Conservation (phyloP, 2,888 invertebrate genomes). For the Xestia xanthographa region DNA sequence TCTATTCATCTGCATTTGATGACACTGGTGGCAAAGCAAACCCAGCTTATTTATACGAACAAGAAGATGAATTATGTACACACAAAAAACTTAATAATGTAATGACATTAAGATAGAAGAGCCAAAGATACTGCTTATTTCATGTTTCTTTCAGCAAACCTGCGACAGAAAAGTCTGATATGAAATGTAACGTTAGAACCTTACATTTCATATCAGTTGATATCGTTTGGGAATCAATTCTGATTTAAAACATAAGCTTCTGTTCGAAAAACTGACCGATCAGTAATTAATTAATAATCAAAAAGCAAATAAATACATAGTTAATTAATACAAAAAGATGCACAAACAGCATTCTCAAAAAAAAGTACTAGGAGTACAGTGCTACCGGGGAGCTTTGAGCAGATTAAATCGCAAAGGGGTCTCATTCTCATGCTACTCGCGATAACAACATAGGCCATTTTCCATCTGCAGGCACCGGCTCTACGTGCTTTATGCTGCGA, state of each 20-base stretch:
- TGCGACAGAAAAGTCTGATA: neutral
- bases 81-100: too few species aligned
- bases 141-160: neutral
- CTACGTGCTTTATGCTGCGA: slow-evolving; percentile 69
- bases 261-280: slow-evolving; percentile 2
- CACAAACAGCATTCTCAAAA: slow-evolving; percentile 66
- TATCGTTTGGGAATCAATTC: neutral
- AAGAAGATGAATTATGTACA: neutral
- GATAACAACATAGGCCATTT: slow-evolving; percentile 76
- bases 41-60: neutral
- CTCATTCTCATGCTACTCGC: slow-evolving; percentile 78
- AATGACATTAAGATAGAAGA: neutral
- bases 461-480: slow-evolving; percentile 70
- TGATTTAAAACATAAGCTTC: neutral
- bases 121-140: neutral
- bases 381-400: slow-evolving; percentile 73
- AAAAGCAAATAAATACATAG: too few species aligned
- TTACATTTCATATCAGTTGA: too few species aligned
- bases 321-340: slow-evolving; percentile 9
- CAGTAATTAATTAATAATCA: too few species aligned
- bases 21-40: neutral
- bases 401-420: slow-evolving; percentile 83
- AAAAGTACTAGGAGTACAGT: slow-evolving; percentile 76
- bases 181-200: neutral
- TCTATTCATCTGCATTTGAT: neutral